These are phyloP conservation scores for Rhagoletis pomonella DNA, from an alignment of 1,140 invertebrate species.

Conservation along the genomic window DNA sequence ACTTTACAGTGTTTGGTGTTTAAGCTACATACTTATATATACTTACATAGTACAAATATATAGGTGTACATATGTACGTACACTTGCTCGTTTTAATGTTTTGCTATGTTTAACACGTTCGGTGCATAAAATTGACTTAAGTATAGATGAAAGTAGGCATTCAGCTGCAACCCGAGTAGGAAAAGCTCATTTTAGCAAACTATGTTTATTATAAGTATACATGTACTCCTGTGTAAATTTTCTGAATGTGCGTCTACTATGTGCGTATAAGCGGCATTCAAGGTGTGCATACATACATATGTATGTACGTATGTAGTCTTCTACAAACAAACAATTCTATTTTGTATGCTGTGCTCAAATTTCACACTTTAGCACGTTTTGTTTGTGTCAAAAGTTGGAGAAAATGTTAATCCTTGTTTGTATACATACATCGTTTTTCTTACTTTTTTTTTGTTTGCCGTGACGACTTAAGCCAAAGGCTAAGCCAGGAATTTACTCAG, in stretches of 20 bases:
- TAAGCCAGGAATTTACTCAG: background rate
- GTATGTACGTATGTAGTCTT: background rate
- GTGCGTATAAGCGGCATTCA: background rate
- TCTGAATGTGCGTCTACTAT: background rate
- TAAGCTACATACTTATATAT: too few relatives aligned
- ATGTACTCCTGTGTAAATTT: background rate
- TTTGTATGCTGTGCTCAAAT: conserved; percentile 18
- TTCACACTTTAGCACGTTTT: conserved; percentile 43
- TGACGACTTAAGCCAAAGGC: conserved; percentile 32
- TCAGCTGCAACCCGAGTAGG: background rate
- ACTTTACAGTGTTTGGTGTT: too few relatives aligned
- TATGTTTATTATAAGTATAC: background rate
- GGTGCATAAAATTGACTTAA: background rate
- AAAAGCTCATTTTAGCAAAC: background rate
- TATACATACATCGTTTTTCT: background rate
- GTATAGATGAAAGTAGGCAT: background rate
- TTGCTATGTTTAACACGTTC: background rate
- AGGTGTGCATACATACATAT: background rate
- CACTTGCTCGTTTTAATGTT: background rate
- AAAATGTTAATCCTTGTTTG: conserved; percentile 35
- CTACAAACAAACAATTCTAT: conserved; percentile 6
- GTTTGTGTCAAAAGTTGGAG: conserved; percentile 34
- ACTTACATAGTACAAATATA: too few relatives aligned
- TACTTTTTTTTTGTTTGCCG: background rate
- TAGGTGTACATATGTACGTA: background rate